Base-by-base conservation (phyloP, 2,113 vertebrate species). In the Cettia cetti region DNA sequence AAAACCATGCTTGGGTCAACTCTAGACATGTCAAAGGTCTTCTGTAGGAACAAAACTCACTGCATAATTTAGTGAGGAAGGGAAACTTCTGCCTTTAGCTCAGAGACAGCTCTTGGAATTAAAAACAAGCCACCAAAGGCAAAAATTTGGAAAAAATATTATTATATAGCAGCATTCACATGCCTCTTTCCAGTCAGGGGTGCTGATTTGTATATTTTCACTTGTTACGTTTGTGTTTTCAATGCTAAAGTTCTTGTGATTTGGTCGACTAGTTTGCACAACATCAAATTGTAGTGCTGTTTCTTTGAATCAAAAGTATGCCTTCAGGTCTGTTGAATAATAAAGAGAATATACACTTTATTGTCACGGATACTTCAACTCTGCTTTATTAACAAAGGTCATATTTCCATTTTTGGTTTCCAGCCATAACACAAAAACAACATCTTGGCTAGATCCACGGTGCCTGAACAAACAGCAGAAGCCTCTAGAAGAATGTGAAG, bases 381-480 rank as follows among this genome's bases (percentile, higher is more conserved):
- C 35, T 63, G 26, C 30, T 90, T 96, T 94, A 65, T 93, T 97
- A 96, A 96, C 37, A 78, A 88, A 82, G 82, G 68, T 94, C 53
- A 47, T 95, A 65, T 97, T 96, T 98, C 91, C 79, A 30, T 97
- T 97, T 97, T 80, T 97, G 60, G 17, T 97, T 96, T 97, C 90
- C 94, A 99, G 99, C 98, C 99, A 99, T 97, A 99, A 99, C 82
- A 99, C 99, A 97, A 99, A 99, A 98, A 99, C 99, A 80, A 99
- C 99, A 81, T 99, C 99, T 95, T 99, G 99, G 99, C 98, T 99
- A 97, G 99, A 99, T 98, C 99, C 99, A 97, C 99, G 99, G 98
- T 99, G 99, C 98, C 98, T 99, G 98, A 99, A 98, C 97, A 99
- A 99, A 97, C 99, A 99, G 96, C 99, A 99, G 97, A 99, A 99